Evolutionary conservation across 2,888 invertebrate genomes (phyloP), one percentile per base, ranked within the genome.

Genomic region (Argyra leucocephala): DNA sequence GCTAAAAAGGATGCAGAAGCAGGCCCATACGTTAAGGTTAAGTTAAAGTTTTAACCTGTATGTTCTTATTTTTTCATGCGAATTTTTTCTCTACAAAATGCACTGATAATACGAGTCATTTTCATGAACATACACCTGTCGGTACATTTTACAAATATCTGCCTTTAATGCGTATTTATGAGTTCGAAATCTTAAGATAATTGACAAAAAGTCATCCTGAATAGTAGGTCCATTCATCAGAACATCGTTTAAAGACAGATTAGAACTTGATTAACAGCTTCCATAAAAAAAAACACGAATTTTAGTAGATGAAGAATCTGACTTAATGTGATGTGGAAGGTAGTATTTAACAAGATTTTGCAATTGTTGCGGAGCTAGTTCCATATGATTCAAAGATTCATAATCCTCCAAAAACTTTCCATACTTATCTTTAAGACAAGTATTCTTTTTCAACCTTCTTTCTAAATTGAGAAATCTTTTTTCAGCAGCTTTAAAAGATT

Each of bases 401-500:
- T 68, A 69, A 57, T 69, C 66, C 3, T 61, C 22, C 65, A 69
- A 67, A 58, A 69, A 68, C 5, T 63, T n/a, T 2, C 62, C 22
- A 57, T 68, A 69, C n/a, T 64, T 5, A 22, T 58, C 22, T 7
- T 22, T 58, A 22, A 58, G 22, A 21, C 3, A 22, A 9, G 10
- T 9, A 22, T 58, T 6, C 15, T 22, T 22, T 6, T 58, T 58
- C 22, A 58, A 58, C 22, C 22, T 22, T 22, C 2, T 58, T 58
- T 58, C 58, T 22, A 58, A 22, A 22, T 6, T 22, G 7, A 58
- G 22, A 58, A 58, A 58, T 22, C 58, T 22, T n/a, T n/a, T n/a
- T 58, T 58, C 58, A 22, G 58, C 22, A 7, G 7, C 22, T 58
- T 22, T 2, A 22, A 22, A 22, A 5, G 58, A 58, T 10, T 5